Evolutionary conservation across 2,113 vertebrate species (phyloP), one percentile per base, ranked within the genome.

Genomic region (Alosa alosa): DNA sequence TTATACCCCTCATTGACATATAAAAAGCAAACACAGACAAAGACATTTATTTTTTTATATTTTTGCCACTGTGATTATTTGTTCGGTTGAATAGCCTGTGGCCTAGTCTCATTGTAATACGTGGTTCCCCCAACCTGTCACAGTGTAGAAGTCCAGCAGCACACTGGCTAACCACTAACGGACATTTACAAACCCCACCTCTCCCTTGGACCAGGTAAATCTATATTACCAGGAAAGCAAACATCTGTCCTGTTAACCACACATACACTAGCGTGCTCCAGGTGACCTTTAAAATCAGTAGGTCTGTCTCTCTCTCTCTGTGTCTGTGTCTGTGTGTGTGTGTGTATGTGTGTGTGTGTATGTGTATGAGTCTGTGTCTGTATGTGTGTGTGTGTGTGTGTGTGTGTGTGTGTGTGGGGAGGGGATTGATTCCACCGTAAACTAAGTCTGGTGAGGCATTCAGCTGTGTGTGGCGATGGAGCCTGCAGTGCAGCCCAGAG

Each of bases 301-400:
- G 11, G 47, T 49, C 25, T 6, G n/a, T 78, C 11, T 78, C 22
- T 78, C 1, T 78, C 22, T 6, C 1, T 41, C 4, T 75, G 68
- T 75, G 68, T 75, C 3, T 75, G 68, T 75, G 68, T 75, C 1
- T 75, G 68, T 75, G 68, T 75, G 1, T 25, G 68, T 25, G 68
- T n/a, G 22, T 75, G 68, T 75, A 6, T 36, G 68, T 36, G 68
- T 75, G 68, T 75, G 2, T 75, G 31, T 75, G 68, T 75, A 6
- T 75, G 68, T 41, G 36, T 44, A 9, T 39, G 75, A 10, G 3
- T 81, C 7, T 39, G 75, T 81, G 25, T 81, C 7, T 81, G 25
- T 81, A 9, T 81, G 7, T 81, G 75, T 81, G 75, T 81, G 31
- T 39, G 36, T 81, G 78, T 81, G 36, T 81, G 78, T 81, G 36